Conservation (phyloP, 2,888 invertebrate genomes). For the Ceriagrion tenellum region DNA sequence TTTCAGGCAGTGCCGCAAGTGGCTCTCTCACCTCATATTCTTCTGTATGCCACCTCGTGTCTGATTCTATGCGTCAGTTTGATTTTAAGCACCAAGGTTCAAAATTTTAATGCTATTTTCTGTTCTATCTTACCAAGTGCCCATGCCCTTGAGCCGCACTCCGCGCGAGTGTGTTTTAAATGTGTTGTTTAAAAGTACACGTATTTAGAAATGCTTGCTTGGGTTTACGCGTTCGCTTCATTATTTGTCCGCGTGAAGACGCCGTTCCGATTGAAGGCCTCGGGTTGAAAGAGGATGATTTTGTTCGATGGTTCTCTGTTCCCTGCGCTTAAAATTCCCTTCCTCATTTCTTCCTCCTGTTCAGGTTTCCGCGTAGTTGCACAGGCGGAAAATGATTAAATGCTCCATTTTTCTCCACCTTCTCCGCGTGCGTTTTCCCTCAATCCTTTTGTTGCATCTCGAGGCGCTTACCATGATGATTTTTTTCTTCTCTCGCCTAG, state of each 20-base stretch:
- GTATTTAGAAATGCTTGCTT: too few species aligned
- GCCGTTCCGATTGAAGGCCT: not conserved
- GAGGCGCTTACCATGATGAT: not conserved
- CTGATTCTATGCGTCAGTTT: too few species aligned
- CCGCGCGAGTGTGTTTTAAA: too few species aligned
- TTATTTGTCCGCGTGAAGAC: not conserved
- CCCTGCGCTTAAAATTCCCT: not conserved
- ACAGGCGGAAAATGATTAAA: not conserved
- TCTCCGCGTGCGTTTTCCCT: too few species aligned
- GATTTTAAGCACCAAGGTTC: too few species aligned
- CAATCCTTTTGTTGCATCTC: not conserved
- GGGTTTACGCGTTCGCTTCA: not conserved
- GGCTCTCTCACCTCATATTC: too few species aligned
- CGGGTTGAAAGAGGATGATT: not conserved
- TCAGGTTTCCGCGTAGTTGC: not conserved
- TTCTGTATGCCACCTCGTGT: too few species aligned
- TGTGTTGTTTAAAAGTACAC: too few species aligned
- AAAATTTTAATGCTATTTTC: too few species aligned
- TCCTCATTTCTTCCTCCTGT: not conserved
- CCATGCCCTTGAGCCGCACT: too few species aligned
- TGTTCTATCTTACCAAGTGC: too few species aligned
- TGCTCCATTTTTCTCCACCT: not conserved
- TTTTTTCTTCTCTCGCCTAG: not conserved
- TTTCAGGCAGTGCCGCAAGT: too few species aligned
- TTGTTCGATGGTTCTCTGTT: not conserved